Evolutionary conservation across 2,113 vertebrate genomes (phyloP), one percentile per base, ranked within the genome.

Genomic region (Syngnathoides biaculeatus): DNA sequence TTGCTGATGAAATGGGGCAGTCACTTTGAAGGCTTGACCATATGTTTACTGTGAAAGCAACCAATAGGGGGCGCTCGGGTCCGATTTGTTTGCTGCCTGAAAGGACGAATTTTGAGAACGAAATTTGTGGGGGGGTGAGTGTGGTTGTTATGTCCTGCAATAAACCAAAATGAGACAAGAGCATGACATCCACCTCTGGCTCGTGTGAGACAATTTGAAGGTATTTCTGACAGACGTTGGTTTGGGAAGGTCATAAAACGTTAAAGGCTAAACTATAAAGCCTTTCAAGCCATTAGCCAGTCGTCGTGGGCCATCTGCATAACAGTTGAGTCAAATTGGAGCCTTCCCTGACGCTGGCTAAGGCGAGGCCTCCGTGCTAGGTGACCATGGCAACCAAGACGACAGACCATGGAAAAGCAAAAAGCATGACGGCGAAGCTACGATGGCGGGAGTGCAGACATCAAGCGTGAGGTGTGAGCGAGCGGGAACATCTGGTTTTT

Each of bases 341-440:
- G 84, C 88, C 84, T 89, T 88, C 89, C 89, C 48, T 52, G 20
- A 52, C 4, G 14, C n/a, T 53, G 52, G 52, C 52, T 53, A 24
- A 53, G 1, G 26, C 59, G 39, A 61, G 19, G 59, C 38, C 61
- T 43, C 5, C 69, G 74, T 78, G 80, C 73, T 81, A 65, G 67
- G 68, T 86, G 81, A 77, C 74, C 71, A 84, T 81, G 85, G 71
- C 73, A 83, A 84, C 78, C 80, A 78, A 84, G 79, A 84, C 74
- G 77, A 79, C 80, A 81, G 75, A 89, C 67, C 79, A 89, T 73
- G 84, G 50, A 59, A 81, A 91, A 88, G 86, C 81, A 88, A 78
- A 85, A 84, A 88, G 86, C 80, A 77, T 82, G 86, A 86, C 75
- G 86, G 81, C 71, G 79, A 89, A 88, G 89, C 89, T 88, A 77